Base-by-base conservation (phyloP, 2,113 vertebrate species). In the Corythoichthys haematopterus region DNA sequence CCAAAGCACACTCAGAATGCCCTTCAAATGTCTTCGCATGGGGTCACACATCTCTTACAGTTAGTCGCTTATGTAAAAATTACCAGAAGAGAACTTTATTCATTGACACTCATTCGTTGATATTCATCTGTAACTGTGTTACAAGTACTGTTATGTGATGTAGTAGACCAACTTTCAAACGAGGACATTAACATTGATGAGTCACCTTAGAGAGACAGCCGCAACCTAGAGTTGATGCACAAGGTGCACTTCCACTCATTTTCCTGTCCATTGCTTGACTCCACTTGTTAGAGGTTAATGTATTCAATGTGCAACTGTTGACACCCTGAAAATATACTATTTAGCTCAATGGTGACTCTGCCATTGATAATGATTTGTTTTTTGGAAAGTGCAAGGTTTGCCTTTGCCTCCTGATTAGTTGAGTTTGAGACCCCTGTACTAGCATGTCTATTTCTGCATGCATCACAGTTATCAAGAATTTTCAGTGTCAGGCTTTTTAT, bases 101-200 rank as follows among this genome's bases (percentile, higher is more conserved):
- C 69, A 60, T 74, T 56, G 69, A 28, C 64, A 47, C 65, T 52
- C 63, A 62, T 58, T 68, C 37, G 45, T 74, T 68, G 16, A 10
- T 53, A 20, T 64, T 11, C 35, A 58, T 72, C 71, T 62, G 38
- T 63, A 69, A 72, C 61, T 73, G 33, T 52, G 15, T 71, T 48
- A 68, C 53, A 47, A 4, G 13, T 16, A 28, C 55, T 28, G 16
- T 36, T 5, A 50, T 4, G 51, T 48, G 11, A n/a, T 20, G 68
- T 3, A 11, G 15, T 76, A 88, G 90, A 91, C 88, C 88, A 88
- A 89, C 87, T 87, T 88, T 88, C 89, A 88, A 84, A 79, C 64
- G 36, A 65, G 12, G 37, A 52, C 69, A 50, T 16, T 40, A 63
- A 64, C 52, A 45, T 7, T 3, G 33, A 28, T 6, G 15, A 36